Evolutionary conservation across 2,888 invertebrate species (phyloP), one percentile per base, ranked within the genome.

Genomic region (Lacanobia oleracea): DNA sequence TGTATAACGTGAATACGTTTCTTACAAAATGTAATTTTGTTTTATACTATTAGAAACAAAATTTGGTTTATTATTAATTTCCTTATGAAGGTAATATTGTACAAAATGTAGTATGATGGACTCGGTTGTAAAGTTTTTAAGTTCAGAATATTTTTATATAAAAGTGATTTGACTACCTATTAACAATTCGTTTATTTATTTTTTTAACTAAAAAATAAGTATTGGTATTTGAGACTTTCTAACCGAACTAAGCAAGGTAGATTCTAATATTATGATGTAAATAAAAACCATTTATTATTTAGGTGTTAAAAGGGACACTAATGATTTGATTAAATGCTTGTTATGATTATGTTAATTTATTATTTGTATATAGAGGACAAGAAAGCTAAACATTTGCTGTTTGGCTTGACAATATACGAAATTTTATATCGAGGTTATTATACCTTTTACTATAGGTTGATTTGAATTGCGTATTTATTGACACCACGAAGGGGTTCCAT

Each of bases 281-380:
- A 85, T 85, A 82, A 67, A 64, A 70, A 81, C 21, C 40, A 72
- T 73, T 61, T 70, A 77, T 64, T 66, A 72, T 66, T 65, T 61
- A 82, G 69, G 68, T 73, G 66, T 76, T 66, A 64, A 69, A 63
- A 72, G 75, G 75, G 67, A 80, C 73, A 85, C 63, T 78, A 66
- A 72, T 81, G 40, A 63, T 79, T 85, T 68, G 60, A 81, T 77
- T 81, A 73, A 77, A 74, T 67, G 68, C 50, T 66, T 69, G 65
- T 83, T 82, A 79, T 83, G 75, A 76, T 83, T 83, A 71, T 85
- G 67, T 79, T 82, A 74, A 86, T 85, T 86, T 84, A 80, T 86
- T 79, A 66, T 81, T 76, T 83, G 81, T 84, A 78, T 78, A 85
- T 76, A 84, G 67, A 77, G 77, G 64, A 80, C 70, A 80, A 67